These are phyloP conservation scores for Electrona antarctica DNA, from an alignment of 2,113 vertebrate genomes.

Conservation along the genomic window DNA sequence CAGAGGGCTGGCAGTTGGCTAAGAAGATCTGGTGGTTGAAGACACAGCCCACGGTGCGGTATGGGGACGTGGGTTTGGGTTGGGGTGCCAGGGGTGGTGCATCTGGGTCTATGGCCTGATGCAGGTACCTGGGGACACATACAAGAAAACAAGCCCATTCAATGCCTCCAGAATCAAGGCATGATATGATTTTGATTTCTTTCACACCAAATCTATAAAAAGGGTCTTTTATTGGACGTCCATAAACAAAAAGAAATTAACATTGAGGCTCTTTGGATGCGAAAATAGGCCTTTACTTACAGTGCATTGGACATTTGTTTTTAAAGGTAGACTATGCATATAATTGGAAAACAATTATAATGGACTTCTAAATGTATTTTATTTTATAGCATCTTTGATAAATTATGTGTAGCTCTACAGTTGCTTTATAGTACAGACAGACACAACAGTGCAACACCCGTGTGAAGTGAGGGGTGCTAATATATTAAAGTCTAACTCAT, in stretches of 20 bases:
- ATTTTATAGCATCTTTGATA: too few species aligned
- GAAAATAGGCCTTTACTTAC: too few species aligned
- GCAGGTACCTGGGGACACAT: conserved; percentile 84
- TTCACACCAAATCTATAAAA: background rate
- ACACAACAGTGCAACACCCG: too few species aligned
- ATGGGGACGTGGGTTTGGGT: conserved; percentile 86
- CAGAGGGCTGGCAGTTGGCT: conserved; percentile 93
- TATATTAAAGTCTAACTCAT: too few species aligned
- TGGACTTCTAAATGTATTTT: too few species aligned
- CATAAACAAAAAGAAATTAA: background rate
- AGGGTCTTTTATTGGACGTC: background rate
- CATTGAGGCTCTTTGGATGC: background rate
- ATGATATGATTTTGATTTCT: background rate
- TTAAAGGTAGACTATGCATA: too few species aligned
- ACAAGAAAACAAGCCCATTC: background rate
- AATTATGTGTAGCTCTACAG: too few species aligned
- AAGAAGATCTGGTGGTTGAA: conserved; percentile 94
- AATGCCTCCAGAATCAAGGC: conserved; percentile 29
- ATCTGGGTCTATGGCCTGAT: conserved; percentile 85
- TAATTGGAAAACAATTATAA: too few species aligned
- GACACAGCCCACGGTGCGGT: conserved; percentile 90
- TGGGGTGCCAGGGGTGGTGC: conserved; percentile 85
- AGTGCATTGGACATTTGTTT: too few species aligned
- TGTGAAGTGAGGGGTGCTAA: too few species aligned
- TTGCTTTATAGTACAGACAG: too few species aligned